These are phyloP conservation scores for Napeogenes inachia DNA, from an alignment of 2,888 invertebrate genomes.

Conservation along the genomic window DNA sequence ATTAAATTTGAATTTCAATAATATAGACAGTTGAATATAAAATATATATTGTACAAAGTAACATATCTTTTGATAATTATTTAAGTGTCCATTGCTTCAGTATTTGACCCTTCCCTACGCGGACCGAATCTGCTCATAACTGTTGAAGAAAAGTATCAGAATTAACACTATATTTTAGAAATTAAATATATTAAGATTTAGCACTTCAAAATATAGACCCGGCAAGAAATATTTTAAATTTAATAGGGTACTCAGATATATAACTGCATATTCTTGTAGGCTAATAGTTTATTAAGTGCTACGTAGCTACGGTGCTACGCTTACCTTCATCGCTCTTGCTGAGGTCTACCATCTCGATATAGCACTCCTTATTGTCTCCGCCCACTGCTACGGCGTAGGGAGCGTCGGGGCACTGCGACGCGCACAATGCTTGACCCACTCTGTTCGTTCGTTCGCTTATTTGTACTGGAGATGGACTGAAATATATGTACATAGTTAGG, in stretches of 20 bases:
- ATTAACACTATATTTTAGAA: not conserved
- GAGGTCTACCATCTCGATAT: conserved; percentile 83
- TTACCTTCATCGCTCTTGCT: conserved; percentile 77
- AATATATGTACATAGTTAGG: not conserved
- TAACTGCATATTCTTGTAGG: no score
- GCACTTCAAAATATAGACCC: no score
- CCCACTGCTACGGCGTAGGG: conserved; percentile 89
- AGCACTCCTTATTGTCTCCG: conserved; percentile 88
- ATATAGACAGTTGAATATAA: not conserved
- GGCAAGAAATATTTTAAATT: no score
- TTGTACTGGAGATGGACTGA: conserved; percentile 36
- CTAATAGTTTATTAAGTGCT: not conserved
- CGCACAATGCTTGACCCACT: conserved; percentile 85
- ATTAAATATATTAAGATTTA: not conserved
- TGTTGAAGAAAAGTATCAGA: conserved; percentile 40
- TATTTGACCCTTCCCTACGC: conserved; percentile 45
- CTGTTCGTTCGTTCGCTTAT: conserved; percentile 75
- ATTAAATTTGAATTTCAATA: not conserved
- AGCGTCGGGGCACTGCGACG: conserved; percentile 87
- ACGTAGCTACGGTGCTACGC: conserved; percentile 14
- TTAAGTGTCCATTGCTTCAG: conserved; percentile 54
- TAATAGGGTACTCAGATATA: no score
- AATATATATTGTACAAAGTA: conserved; percentile 10
- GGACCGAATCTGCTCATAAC: conserved; percentile 71
- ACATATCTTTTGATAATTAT: not conserved